Evolutionary conservation across 2,888 invertebrate species (phyloP).

Genomic region (Caenorhabditis zanzibari): DNA sequence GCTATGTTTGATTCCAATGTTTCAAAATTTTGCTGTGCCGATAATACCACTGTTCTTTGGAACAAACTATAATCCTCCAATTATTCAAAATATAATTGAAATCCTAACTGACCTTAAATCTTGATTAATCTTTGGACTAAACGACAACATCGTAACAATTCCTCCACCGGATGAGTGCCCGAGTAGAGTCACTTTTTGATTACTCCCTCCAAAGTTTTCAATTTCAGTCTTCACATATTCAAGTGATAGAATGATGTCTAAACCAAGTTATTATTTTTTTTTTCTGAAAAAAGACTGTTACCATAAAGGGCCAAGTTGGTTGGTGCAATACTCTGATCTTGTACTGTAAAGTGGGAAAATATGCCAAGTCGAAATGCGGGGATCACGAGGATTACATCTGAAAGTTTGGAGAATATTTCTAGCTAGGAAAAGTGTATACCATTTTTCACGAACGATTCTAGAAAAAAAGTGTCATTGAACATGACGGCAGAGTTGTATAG

Average conservation of each 20-base stretch:
- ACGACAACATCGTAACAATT: conserved; percentile 7
- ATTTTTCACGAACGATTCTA: conserved; percentile 55
- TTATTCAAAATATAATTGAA: too few species aligned
- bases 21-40: conserved; percentile 10
- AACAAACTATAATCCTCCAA: conserved; percentile 57
- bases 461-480: conserved; percentile 77
- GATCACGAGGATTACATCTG: conserved; percentile 73
- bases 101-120: too few species aligned
- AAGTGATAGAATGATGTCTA: conserved; percentile 30
- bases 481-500: conserved; percentile 79
- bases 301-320: conserved; percentile 74
- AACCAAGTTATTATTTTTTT: neutral
- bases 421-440: conserved; percentile 26
- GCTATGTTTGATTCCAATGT: neutral
- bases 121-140: conserved; percentile 2
- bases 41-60: conserved; percentile 55
- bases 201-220: conserved; percentile 54
- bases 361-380: conserved; percentile 75
- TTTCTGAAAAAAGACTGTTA: neutral
- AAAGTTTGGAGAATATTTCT: neutral
- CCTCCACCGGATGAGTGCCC: conserved; percentile 58
- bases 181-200: conserved; percentile 30
- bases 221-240: conserved; percentile 48
- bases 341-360: conserved; percentile 67
- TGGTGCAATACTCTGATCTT: conserved; percentile 67